Evolutionary conservation across 1,140 invertebrate genomes (phyloP).

Genomic region (Drosophila saltans): DNA sequence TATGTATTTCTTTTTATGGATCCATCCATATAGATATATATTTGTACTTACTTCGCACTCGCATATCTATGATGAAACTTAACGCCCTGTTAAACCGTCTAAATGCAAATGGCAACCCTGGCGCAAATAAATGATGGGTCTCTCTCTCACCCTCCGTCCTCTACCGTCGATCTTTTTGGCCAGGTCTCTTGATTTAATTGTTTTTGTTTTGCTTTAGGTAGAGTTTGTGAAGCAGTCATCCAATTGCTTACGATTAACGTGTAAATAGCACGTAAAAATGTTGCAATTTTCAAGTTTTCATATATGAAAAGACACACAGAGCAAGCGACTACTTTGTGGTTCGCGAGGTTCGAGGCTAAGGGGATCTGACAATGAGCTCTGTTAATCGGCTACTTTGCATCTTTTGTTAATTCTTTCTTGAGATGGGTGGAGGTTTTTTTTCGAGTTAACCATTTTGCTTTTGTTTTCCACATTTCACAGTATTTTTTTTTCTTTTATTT

Average conservation of each 20-base stretch:
- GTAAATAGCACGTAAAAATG: conserved; percentile 75
- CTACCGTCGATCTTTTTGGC: not conserved
- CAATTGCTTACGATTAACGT: conserved; percentile 69
- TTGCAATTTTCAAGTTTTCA: conserved; percentile 62
- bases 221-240: conserved; percentile 50
- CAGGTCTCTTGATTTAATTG: conserved; percentile 26
- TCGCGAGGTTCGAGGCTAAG: conserved; percentile 35
- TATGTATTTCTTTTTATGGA: conserved; percentile 51
- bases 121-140: conserved; percentile 67
- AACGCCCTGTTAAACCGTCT: conserved; percentile 76
- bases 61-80: conserved; percentile 61
- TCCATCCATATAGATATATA: conserved; percentile 1
- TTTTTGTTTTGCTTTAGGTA: conserved; percentile 59
- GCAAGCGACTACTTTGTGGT: conserved; percentile 18
- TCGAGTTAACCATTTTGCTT: conserved; percentile 46
- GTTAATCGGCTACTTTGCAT: conserved; percentile 62
- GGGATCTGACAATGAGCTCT: conserved; percentile 55
- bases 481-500: conserved; percentile 39
- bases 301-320: conserved; percentile 13
- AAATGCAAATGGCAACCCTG: conserved; percentile 74
- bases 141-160: not conserved
- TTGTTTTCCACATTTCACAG: conserved; percentile 53
- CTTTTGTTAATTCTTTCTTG: conserved; percentile 34
- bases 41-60: not conserved
- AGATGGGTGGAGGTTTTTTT: conserved; percentile 44